These are phyloP conservation scores for Perizoma affinitatum DNA, from an alignment of 2,888 invertebrate genomes.

Conservation along the genomic window DNA sequence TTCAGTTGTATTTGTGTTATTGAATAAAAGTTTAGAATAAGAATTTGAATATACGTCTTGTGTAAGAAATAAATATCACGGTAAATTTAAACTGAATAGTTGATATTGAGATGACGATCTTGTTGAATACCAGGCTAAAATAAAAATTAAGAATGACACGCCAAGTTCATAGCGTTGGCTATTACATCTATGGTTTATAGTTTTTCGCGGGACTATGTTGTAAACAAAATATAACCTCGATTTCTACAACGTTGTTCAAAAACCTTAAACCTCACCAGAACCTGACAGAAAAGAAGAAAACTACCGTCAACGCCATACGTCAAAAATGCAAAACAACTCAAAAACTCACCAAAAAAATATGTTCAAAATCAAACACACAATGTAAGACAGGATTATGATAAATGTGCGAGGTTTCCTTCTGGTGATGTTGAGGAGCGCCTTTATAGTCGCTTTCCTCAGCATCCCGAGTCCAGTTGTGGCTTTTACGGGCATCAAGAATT, in stretches of 20 bases:
- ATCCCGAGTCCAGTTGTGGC: slow-evolving; percentile 67
- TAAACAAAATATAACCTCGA: too few species aligned
- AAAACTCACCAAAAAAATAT: slow-evolving; percentile 43
- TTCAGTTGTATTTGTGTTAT: too few species aligned
- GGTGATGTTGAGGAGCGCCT: slow-evolving; percentile 70
- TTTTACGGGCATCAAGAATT: slow-evolving; percentile 63
- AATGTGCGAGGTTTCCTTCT: slow-evolving; percentile 52
- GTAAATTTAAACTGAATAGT: slow-evolving; percentile 6
- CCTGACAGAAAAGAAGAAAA: slow-evolving; percentile 26
- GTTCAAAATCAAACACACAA: slow-evolving; percentile 36
- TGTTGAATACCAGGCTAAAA: slow-evolving; percentile 4
- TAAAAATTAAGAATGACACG: background rate
- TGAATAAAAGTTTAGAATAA: too few species aligned
- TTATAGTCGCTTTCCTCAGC: slow-evolving; percentile 67
- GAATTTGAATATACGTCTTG: background rate
- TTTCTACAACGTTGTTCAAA: too few species aligned
- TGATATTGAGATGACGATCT: slow-evolving; percentile 12
- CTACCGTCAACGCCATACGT: slow-evolving; percentile 9
- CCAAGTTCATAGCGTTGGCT: background rate
- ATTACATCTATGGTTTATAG: background rate
- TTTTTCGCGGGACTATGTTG: background rate
- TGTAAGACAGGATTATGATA: slow-evolving; percentile 48
- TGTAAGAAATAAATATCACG: background rate
- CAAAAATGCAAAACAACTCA: slow-evolving; percentile 20
- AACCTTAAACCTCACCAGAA: background rate